Percentiles rank a stretch among this genome's conserved stretches.
Conservation (phyloP, 2,113 vertebrate genomes). For the Triplophysa rosa region DNA sequence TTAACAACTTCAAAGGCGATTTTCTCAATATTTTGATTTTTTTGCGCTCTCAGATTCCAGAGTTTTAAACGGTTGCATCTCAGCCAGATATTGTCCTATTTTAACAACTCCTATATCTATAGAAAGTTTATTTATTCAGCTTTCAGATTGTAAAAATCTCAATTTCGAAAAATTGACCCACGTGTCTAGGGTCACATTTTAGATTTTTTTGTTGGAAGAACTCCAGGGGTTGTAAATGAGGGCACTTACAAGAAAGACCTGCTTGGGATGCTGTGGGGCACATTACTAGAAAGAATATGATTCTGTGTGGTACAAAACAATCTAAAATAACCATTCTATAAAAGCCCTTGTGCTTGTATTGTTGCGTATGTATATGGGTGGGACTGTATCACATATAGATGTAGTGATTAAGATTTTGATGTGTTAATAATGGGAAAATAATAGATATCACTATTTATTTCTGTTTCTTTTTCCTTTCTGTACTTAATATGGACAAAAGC, state of each 20-base stretch:
- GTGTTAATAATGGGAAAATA: conserved; percentile 59
- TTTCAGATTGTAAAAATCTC: too few species aligned
- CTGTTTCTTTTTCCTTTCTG: conserved; percentile 51
- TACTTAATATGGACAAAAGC: conserved; percentile 62
- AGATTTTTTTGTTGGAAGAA: conserved; percentile 41
- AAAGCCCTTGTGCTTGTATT: conserved; percentile 58
- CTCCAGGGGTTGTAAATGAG: conserved; percentile 45
- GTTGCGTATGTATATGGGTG: conserved; percentile 66
- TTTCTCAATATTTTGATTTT: too few species aligned
- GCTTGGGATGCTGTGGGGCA: conserved; percentile 39
- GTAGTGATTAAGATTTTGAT: conserved; percentile 68
- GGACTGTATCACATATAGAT: conserved; percentile 59
- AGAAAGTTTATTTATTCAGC: too few species aligned
- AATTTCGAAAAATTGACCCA: too few species aligned
- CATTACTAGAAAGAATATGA: neutral
- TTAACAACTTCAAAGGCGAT: too few species aligned
- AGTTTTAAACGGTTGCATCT: too few species aligned
- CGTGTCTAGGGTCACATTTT: too few species aligned
- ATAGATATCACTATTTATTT: conserved; percentile 61
- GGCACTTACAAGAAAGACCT: conserved; percentile 32
- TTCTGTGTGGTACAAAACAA: conserved; percentile 43
- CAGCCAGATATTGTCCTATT: too few species aligned
- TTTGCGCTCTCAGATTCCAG: too few species aligned
- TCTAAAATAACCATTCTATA: conserved; percentile 48
- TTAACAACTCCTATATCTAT: too few species aligned